phyloP scores from a whole-genome alignment of 2,113 vertebrate species.

The Neodon shergylaensis region DNA sequence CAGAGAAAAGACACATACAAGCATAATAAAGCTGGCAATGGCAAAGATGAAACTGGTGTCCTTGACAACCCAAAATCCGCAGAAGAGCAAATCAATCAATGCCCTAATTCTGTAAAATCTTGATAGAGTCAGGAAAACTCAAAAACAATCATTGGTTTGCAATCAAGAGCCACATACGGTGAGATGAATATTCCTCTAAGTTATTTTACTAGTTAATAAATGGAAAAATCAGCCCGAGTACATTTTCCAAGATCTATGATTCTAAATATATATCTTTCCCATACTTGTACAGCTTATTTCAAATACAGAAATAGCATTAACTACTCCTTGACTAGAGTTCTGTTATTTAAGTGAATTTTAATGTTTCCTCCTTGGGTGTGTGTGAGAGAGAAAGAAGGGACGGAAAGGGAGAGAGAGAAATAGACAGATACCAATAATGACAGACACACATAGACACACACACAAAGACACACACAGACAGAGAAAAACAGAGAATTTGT shows the following conservation, averaged over 20 bases:
- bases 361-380: neutral
- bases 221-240: neutral
- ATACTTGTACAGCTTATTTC: constrained; percentile 28
- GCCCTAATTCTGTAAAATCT: neutral
- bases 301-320: neutral
- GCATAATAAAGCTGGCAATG: neutral
- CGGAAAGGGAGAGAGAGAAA: neutral
- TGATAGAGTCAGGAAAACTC: neutral
- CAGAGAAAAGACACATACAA: neutral
- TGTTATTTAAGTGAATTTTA: constrained; percentile 38
- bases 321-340: neutral
- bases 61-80: neutral
- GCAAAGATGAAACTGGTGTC: neutral
- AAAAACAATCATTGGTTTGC: neutral
- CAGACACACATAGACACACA: too few relatives aligned
- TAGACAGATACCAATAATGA: neutral
- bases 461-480: neutral
- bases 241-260: neutral
- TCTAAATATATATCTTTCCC: neutral
- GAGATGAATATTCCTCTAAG: neutral
- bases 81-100: neutral
- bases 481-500: neutral
- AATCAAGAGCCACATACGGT: neutral
- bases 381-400: neutral
- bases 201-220: constrained; percentile 39